Evolutionary conservation across 2,797 vertebrate genomes (phyloP), one percentile per base, ranked within the genome.

Genomic region (Taenioides sp.): DNA sequence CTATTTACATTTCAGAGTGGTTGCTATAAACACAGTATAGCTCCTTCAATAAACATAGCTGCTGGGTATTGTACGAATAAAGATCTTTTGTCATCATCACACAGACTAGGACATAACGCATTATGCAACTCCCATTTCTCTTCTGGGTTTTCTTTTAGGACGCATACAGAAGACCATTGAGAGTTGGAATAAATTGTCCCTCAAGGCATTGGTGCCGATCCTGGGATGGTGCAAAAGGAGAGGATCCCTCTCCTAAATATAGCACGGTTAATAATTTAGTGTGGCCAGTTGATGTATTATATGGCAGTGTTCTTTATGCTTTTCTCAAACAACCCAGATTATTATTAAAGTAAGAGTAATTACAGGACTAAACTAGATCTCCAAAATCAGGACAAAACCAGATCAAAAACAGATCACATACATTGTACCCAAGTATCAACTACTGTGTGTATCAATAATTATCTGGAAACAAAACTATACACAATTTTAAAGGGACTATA

Each of bases 1-100:
- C 74, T 85, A 89, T 92, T 92, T 91, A 92, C 87, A 90, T 89
- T 92, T 84, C 80, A 80, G 77, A 82, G 80, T 78, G 81, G 71
- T 80, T 79, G 68, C 80, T 81, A 84, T 91, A 91, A 91, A 90
- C 87, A 87, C 4, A 65, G 82, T 79, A 78, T 18, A 58, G 77
- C 77, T 43, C 78, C 65, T 61, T 71, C 70, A 73, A 80, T 80
- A 84, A 80, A 77, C 72, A 71, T 74, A 28, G 74, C 86, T 84
- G 83, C 67, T 25, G 69, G 80, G 69, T 78, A 81, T 74, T 84
- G 76, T 73, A 66, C 55, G 62, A 50, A 71, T 78, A 75, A 57
- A 74, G 71, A 73, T 73, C 63, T 72, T 74, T 85, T 70, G 72
- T 74, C 78, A 47, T 65, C 14, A 47, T 16, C 43, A 78, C 77